Evolutionary conservation across 2,888 invertebrate species (phyloP), one percentile per base, ranked within the genome.

Genomic region (Caenorhabditis plicata): DNA sequence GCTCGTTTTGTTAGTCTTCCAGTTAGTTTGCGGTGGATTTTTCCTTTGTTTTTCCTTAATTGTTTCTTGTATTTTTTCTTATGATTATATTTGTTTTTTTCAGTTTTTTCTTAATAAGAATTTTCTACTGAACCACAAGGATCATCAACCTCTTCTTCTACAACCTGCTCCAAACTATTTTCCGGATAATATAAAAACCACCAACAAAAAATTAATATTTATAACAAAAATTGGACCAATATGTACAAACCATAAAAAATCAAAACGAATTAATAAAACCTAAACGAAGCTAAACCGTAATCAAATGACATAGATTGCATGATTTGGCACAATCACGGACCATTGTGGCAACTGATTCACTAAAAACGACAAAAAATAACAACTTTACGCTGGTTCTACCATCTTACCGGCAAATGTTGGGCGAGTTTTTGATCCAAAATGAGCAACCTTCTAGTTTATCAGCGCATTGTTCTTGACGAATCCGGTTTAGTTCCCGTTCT

Each of bases 301-400:
- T 65, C 57, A 66, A 38, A 50, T 71, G 63, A 46, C 73, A 72
- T 8, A 73, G 44, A 32, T 53, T 25, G 46, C 77, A 77, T 1
- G 61, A 64, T 44, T 68, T 70, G 1, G 71, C 63, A 42, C 78
- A 78, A 25, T 77, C 77, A 32, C 73, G 57, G 20, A 53, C 47
- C 78, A 78, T 78, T 13, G 73, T 64, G 9, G 64, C 42, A 39
- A 64, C 61, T 0, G 76, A 68, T 8, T 63, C 55, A 13, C 54
- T 54, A 41, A 20, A 25, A 4, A 36, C 9, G 20, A 36, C 4
- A 36, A 11, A 36, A 36, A 36, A 15, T 5, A 36, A 15, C 3
- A 11, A 17, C 11, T 36, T 5, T 15, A 17, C 5, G 15, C 8
- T 9, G 7, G 7, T 40, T 40, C 26, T 38, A 48, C 17, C 31